Base-by-base conservation (phyloP, 2,888 invertebrate genomes). In the Drosophila kuntzei region DNA sequence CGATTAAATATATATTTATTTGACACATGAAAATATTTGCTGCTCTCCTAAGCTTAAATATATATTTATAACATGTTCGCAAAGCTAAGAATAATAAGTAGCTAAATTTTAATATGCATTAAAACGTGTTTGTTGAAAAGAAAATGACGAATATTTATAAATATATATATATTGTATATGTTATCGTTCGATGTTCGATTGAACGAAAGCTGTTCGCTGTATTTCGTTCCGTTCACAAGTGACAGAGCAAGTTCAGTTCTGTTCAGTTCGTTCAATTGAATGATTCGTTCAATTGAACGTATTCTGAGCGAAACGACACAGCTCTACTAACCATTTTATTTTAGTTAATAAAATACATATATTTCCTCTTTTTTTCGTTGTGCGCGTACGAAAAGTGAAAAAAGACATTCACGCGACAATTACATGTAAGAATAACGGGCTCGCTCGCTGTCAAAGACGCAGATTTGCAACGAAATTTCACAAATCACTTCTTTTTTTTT, bases 311-410 rank as follows among this genome's bases (percentile, higher is more conserved):
- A 39, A 53, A 27, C 53, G 57, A 27, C 18, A 57, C 47, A 58
- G 46, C 57, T 58, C 57, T 78, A 74, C 86, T 81, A 87, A 81
- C 77, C 87, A 89, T 83, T 89, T 88, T 89, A 83, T 83, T 83
- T 83, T 89, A 77, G 78, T 88, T 83, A 87, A 88, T 88, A 89
- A 88, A 83, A 80, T 82, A 85, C 61, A 83, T 44, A 83, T 66
- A 86, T 83, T 88, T 77, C 67, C 71, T 69, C 16, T 82, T 80
- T 86, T 80, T 88, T 88, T 71, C 67, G 80, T 74, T 74, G 87
- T 76, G 78, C 81, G 84, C 84, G 69, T 58, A 37, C 43, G 53
- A 63, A 62, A 59, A 76, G 63, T 68, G 68, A 50, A 66, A 54
- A 55, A 69, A 67, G 39, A 78, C 62, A 65, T 53, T 62, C 8